A percentile compares a stretch with the other conserved stretches of the same genome.
These are phyloP conservation scores for Acanthosoma haemorrhoidale DNA, from an alignment of 2,888 invertebrate genomes.

Conservation along the genomic window DNA sequence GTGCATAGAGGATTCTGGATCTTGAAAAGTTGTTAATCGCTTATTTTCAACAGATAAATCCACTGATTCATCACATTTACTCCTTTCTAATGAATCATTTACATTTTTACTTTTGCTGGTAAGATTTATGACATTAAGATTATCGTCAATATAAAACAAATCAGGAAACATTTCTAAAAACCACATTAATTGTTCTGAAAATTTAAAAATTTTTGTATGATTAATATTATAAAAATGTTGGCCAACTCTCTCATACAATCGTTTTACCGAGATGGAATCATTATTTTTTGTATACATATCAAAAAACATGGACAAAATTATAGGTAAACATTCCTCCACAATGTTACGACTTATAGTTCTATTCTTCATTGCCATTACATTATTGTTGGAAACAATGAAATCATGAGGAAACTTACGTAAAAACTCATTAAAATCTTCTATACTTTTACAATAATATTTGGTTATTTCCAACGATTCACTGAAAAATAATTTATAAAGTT, in stretches of 20 bases:
- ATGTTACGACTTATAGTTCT: no score
- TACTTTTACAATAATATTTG: not conserved
- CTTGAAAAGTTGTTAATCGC: not conserved
- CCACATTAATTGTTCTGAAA: not conserved
- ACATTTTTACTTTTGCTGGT: not conserved
- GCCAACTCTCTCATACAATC: not conserved
- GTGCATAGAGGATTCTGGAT: not conserved
- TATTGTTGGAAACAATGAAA: not conserved
- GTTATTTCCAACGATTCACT: not conserved
- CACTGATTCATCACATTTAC: no score
- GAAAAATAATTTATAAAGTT: not conserved
- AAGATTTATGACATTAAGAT: not conserved
- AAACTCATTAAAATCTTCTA: not conserved
- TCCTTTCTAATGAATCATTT: not conserved
- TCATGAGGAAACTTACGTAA: not conserved
- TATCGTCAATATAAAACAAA: not conserved
- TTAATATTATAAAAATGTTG: not conserved
- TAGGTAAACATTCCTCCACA: not conserved
- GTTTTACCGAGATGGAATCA: not conserved
- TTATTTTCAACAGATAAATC: not conserved
- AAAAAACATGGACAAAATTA: not conserved
- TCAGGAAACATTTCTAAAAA: conserved; percentile 11
- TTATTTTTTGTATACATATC: not conserved
- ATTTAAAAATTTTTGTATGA: not conserved
- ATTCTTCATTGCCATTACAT: not conserved